Conservation (phyloP, 2,113 vertebrate species). For the Hemichromis elongatus region DNA sequence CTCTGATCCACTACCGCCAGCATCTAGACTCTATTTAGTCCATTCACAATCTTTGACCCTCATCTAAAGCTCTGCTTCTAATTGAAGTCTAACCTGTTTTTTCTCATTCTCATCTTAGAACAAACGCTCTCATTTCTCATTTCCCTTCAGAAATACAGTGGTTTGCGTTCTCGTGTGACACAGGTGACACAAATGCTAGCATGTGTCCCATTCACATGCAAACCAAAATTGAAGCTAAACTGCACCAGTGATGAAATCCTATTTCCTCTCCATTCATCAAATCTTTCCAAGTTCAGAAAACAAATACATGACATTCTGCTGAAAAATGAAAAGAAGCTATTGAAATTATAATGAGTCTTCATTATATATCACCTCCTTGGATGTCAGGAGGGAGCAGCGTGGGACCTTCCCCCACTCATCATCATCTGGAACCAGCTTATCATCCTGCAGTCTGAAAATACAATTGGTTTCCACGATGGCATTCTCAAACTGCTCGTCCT, state of each 20-base stretch:
- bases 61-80: rapidly evolving
- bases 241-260: not conserved
- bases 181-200: not conserved
- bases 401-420: constrained; percentile 96
- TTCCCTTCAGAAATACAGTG: not conserved
- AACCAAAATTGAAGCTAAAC: not conserved
- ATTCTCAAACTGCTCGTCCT: constrained; percentile 91
- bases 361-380: constrained; percentile 82
- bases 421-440: constrained; percentile 94
- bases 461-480: constrained; percentile 99
- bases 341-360: not conserved
- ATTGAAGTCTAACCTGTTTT: not conserved
- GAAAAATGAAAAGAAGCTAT: not conserved
- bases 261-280: not conserved
- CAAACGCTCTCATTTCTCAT: not conserved
- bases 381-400: constrained; percentile 80
- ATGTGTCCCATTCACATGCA: rapidly evolving
- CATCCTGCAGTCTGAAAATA: constrained; percentile 88
- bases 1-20: not conserved
- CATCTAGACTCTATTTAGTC: not conserved
- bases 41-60: not conserved
- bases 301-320: not conserved
- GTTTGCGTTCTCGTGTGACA: not conserved
- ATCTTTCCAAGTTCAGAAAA: not conserved
- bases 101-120: not conserved